These are phyloP conservation scores for Phalacrocorax carbo DNA, from an alignment of 2,113 vertebrate genomes.

Conservation along the genomic window DNA sequence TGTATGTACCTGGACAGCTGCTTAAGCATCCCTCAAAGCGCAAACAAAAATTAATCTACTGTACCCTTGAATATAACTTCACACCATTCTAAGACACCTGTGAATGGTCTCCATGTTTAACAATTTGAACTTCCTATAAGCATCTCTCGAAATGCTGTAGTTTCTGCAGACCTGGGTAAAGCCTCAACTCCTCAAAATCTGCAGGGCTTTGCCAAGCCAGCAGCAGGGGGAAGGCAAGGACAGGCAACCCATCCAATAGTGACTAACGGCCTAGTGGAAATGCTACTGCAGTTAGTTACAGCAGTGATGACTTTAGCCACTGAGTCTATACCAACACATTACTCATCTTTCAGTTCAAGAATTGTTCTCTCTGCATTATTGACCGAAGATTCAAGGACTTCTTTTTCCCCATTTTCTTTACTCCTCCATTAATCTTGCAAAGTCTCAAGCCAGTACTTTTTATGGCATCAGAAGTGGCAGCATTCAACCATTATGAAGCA, in stretches of 20 bases:
- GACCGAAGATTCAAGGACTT: conserved; percentile 5
- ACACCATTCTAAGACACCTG: background rate
- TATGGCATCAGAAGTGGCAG: background rate
- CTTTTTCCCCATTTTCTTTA: background rate
- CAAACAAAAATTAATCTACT: background rate
- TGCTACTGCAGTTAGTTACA: background rate
- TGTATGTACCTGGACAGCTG: background rate
- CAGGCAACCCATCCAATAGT: background rate
- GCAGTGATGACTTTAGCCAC: background rate
- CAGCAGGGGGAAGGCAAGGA: rapidly evolving
- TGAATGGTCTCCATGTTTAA: background rate
- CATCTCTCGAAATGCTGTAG: background rate
- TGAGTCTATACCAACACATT: background rate
- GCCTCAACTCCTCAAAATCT: background rate
- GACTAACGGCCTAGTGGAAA: background rate
- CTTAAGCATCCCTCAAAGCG: background rate
- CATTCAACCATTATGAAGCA: background rate
- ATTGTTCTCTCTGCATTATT: background rate
- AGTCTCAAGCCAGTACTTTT: background rate
- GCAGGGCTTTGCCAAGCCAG: background rate
- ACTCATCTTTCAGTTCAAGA: background rate
- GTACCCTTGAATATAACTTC: background rate
- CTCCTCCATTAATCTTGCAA: background rate
- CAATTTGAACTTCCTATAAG: background rate
- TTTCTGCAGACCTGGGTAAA: background rate